phyloP scores from a whole-genome alignment of 2,888 invertebrate genomes.

The Thysanoteuthis rhombus region DNA sequence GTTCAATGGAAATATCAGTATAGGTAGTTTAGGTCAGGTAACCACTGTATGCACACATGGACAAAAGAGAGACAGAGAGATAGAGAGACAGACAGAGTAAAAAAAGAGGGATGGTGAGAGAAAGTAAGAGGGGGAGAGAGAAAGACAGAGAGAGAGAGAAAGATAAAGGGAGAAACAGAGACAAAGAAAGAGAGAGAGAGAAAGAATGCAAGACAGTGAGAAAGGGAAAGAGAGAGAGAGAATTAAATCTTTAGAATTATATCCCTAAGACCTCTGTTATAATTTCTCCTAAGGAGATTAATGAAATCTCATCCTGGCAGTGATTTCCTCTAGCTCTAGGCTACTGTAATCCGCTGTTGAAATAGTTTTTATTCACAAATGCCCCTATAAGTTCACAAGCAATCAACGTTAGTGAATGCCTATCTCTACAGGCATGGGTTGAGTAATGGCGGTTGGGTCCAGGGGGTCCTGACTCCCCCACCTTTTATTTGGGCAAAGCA shows the following conservation, averaged over 20 bases:
- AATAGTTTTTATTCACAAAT: neutral
- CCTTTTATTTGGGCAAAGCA: too few species aligned
- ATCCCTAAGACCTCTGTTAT: neutral
- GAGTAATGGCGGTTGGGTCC: too few species aligned
- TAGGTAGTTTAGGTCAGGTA: neutral
- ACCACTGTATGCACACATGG: neutral
- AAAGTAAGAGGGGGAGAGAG: neutral
- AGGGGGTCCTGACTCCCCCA: too few species aligned
- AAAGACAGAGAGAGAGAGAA: neutral
- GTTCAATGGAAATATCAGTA: neutral
- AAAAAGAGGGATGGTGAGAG: neutral
- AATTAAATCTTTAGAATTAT: neutral
- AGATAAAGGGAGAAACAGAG: too few species aligned
- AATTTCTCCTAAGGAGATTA: conserved; percentile 12
- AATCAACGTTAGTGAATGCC: neutral
- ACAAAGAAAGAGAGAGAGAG: neutral
- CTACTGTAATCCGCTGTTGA: neutral
- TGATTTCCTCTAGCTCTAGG: neutral
- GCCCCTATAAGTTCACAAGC: neutral
- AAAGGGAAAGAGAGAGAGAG: neutral
- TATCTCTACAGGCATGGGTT: neutral
- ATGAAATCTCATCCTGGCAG: neutral
- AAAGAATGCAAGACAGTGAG: too few species aligned
- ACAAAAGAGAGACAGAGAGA: neutral
- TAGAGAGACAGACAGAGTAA: neutral